Evolutionary conservation across 1,140 invertebrate genomes (phyloP).

Genomic region (Ephestia elutella): DNA sequence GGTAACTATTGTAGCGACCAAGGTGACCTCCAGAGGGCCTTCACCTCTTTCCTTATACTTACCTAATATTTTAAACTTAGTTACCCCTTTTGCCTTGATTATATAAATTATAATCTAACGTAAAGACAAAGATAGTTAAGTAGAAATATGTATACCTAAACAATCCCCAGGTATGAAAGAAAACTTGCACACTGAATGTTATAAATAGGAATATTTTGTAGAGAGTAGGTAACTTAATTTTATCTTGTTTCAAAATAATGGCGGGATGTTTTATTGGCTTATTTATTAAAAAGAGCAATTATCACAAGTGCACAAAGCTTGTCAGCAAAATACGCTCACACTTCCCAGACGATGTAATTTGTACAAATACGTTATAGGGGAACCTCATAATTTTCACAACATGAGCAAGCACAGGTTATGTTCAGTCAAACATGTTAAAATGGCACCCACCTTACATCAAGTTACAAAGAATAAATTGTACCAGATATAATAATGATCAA

Average conservation of each 20-base stretch:
- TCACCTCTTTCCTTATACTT: conserved; percentile 25
- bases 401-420: conserved; percentile 58
- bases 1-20: conserved; percentile 21
- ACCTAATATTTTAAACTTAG: conserved; percentile 13
- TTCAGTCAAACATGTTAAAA: conserved; percentile 42
- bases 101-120: neutral
- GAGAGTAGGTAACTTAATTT: neutral
- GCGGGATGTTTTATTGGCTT: conserved; percentile 50
- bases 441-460: conserved; percentile 67
- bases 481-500: neutral
- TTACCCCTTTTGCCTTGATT: neutral
- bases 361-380: conserved; percentile 56
- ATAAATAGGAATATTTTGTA: neutral
- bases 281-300: conserved; percentile 53
- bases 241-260: neutral
- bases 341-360: conserved; percentile 63
- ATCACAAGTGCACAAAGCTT: conserved; percentile 65
- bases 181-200: neutral
- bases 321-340: conserved; percentile 69
- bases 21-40: conserved; percentile 24
- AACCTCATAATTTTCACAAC: conserved; percentile 55
- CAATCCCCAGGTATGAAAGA: neutral
- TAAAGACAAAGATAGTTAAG: neutral
- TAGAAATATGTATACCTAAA: neutral
- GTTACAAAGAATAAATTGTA: conserved; percentile 16